Evolutionary conservation across 2,113 vertebrate species (phyloP).

Genomic region (Drymodes brunneopygia): DNA sequence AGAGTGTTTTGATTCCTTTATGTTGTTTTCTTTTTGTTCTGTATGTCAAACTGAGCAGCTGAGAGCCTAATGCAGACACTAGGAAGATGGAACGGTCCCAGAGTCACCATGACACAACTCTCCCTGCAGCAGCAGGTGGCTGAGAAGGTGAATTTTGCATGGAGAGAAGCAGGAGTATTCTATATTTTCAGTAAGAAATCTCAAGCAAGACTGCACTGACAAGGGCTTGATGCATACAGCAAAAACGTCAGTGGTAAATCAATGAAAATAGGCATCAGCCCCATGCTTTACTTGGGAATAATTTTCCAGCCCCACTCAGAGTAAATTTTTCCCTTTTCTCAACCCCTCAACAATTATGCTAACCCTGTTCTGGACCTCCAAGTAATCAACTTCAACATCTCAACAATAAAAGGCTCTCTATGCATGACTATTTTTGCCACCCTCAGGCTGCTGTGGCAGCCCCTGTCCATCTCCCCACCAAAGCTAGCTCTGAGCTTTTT

Average conservation of each 20-base stretch:
- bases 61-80: not conserved
- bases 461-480: not conserved
- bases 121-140: not conserved
- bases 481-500: not conserved
- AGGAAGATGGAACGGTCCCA: not conserved
- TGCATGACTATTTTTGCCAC: not conserved
- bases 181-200: not conserved
- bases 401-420: not conserved
- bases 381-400: not conserved
- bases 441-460: not conserved
- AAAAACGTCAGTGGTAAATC: not conserved
- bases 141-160: not conserved
- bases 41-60: not conserved
- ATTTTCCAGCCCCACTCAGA: not conserved
- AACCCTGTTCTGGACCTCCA: not conserved
- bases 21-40: constrained; percentile 31
- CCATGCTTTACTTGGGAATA: not conserved
- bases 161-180: not conserved
- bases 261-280: not conserved
- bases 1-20: not conserved
- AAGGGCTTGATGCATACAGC: not conserved
- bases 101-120: not conserved
- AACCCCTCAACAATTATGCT: not conserved
- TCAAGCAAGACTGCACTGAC: not conserved
- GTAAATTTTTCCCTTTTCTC: not conserved